Conservation (phyloP, 2,888 invertebrate species). For the Platynereis dumerilii region DNA sequence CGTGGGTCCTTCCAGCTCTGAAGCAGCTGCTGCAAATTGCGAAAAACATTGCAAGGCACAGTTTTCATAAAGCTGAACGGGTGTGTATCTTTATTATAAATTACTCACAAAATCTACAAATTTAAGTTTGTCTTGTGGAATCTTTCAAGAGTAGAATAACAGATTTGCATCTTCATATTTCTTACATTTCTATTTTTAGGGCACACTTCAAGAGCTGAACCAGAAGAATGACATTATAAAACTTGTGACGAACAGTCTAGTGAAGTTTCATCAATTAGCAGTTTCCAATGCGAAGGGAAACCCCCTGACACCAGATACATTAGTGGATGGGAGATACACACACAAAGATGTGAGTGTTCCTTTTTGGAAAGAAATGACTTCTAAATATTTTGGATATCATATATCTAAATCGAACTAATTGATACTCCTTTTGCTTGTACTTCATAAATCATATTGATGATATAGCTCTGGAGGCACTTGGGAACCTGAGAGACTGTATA, state of each 20-base stretch:
- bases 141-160: not conserved
- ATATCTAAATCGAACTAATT: too few relatives aligned
- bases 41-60: conserved; percentile 62
- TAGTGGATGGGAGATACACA: conserved; percentile 63
- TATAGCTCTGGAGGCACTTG: too few relatives aligned
- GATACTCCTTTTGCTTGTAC: too few relatives aligned
- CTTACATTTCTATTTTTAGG: conserved; percentile 41
- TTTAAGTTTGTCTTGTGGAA: too few relatives aligned
- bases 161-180: not conserved
- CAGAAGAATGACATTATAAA: conserved; percentile 64
- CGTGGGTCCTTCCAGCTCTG: conserved; percentile 63
- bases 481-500: too few relatives aligned
- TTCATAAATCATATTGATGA: too few relatives aligned
- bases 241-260: conserved; percentile 62
- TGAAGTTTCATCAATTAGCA: conserved; percentile 62
- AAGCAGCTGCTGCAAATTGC: conserved; percentile 63
- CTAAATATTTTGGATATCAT: too few relatives aligned
- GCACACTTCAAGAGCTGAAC: conserved; percentile 64
- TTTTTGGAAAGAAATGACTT: too few relatives aligned
- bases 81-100: conserved; percentile 41
- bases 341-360: conserved; percentile 61
- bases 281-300: conserved; percentile 48
- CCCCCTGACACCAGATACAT: conserved; percentile 51
- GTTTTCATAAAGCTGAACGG: conserved; percentile 64
- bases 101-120: not conserved